Percentiles rank a stretch among this genome's conserved stretches.
Conservation (phyloP, 1,140 invertebrate genomes). For the Drosophila aff. region DNA sequence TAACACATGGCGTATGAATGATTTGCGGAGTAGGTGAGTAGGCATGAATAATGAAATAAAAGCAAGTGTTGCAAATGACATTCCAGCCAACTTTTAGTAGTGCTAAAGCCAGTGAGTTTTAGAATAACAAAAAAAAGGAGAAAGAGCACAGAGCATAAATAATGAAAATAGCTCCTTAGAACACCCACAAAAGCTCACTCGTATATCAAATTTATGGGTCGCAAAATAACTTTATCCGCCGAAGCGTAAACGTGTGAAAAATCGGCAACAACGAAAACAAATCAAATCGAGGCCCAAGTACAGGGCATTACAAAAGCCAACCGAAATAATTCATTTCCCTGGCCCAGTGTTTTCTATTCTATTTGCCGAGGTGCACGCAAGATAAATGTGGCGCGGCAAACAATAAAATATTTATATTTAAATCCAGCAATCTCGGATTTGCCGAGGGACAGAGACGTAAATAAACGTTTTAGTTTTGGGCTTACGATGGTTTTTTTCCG, state of each 20-base stretch:
- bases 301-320: conserved; percentile 4
- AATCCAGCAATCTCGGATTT: conserved; percentile 11
- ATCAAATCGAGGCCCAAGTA: conserved; percentile 20
- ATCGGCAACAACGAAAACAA: conserved; percentile 21
- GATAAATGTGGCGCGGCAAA: conserved; percentile 39
- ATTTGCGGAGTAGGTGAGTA: conserved; percentile 26
- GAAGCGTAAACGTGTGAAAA: conserved; percentile 37
- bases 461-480: conserved; percentile 25
- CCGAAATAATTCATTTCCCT: conserved; percentile 38
- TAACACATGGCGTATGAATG: conserved; percentile 33
- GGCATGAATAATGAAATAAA: conserved; percentile 36
- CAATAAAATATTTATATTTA: conserved; percentile 54
- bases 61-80: conserved; percentile 31
- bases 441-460: conserved; percentile 5
- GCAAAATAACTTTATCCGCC: conserved; percentile 14
- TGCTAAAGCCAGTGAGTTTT: neutral
- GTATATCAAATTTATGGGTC: conserved; percentile 32
- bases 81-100: neutral
- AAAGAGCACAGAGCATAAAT: conserved; percentile 6
- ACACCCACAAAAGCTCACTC: conserved; percentile 6
- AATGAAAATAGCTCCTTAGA: conserved; percentile 14
- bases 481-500: neutral
- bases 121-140: neutral
- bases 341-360: neutral
- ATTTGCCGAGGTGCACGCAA: conserved; percentile 8